Percentiles rank a stretch among this genome's conserved stretches.
phyloP scores from a whole-genome alignment of 2,888 invertebrate species.

The Cerastis rubricosa region DNA sequence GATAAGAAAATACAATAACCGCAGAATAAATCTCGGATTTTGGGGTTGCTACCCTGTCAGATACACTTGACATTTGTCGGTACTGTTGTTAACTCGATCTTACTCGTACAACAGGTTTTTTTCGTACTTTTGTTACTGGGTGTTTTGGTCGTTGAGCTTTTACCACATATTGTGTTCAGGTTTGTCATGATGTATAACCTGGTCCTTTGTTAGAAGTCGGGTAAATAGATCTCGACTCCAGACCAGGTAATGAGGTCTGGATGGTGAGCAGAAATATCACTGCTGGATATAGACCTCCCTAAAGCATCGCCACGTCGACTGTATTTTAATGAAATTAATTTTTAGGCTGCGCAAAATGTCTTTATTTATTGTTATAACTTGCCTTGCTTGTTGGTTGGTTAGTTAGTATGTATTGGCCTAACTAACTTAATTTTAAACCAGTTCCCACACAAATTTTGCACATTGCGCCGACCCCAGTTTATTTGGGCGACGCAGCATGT shows the following conservation, averaged over 20 bases:
- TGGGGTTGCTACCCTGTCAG: constrained; percentile 58
- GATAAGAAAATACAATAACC: constrained; percentile 77
- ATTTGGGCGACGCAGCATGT: too few species aligned
- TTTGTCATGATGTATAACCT: neutral
- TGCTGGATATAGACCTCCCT: neutral
- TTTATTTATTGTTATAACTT: neutral
- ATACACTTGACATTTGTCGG: constrained; percentile 49
- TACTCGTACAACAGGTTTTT: constrained; percentile 18
- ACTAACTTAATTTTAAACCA: neutral
- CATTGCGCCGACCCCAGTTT: too few species aligned
- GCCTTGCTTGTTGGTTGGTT: neutral
- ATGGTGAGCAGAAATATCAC: neutral
- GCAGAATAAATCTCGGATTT: constrained; percentile 71
- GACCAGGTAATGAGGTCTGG: too few species aligned
- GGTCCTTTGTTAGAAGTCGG: too few species aligned
- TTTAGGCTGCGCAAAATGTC: neutral
- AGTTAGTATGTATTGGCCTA: neutral
- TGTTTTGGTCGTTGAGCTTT: neutral
- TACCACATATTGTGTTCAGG: neutral
- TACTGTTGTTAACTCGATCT: constrained; percentile 48
- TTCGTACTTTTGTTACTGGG: neutral
- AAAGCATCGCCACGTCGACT: neutral
- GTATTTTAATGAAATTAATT: neutral
- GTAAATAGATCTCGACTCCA: neutral
- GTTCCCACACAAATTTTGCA: neutral